These are phyloP conservation scores for Chloroclysta siterata DNA, from an alignment of 2,888 invertebrate species.

Conservation along the genomic window DNA sequence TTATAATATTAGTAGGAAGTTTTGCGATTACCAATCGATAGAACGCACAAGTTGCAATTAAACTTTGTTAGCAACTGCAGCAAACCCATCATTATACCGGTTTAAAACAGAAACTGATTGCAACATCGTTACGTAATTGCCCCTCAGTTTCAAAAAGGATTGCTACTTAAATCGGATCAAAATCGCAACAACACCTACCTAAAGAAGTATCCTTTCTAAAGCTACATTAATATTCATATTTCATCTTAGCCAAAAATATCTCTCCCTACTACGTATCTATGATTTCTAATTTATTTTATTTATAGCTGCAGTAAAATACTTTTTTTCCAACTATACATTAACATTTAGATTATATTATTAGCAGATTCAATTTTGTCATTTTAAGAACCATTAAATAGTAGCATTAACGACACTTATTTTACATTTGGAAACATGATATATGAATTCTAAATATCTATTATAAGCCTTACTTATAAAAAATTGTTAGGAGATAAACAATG, in stretches of 20 bases:
- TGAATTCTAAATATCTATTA: conserved; percentile 15
- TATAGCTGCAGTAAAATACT: conserved; percentile 27
- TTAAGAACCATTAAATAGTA: conserved; percentile 11
- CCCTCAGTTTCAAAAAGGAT: neutral
- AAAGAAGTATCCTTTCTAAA: conserved; percentile 24
- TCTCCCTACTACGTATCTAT: conserved; percentile 7
- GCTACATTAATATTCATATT: conserved; percentile 30
- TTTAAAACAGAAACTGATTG: too few relatives aligned
- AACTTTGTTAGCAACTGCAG: too few relatives aligned
- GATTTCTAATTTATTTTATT: conserved; percentile 19
- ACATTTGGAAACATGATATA: conserved; percentile 12
- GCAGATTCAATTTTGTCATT: conserved; percentile 8
- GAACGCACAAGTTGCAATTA: too few relatives aligned
- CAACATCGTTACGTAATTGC: too few relatives aligned
- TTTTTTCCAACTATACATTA: conserved; percentile 11
- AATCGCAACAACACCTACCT: conserved; percentile 9
- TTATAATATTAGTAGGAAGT: too few relatives aligned
- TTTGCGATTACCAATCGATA: too few relatives aligned
- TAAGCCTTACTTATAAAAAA: neutral
- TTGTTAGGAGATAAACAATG: too few relatives aligned
- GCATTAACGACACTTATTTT: conserved; percentile 6
- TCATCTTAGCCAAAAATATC: conserved; percentile 57
- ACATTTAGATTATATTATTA: conserved; percentile 6
- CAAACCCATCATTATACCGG: too few relatives aligned
- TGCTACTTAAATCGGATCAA: conserved; percentile 7